Evolutionary conservation across 1,140 invertebrate genomes (phyloP).

Genomic region (Odontomachus brunneus): DNA sequence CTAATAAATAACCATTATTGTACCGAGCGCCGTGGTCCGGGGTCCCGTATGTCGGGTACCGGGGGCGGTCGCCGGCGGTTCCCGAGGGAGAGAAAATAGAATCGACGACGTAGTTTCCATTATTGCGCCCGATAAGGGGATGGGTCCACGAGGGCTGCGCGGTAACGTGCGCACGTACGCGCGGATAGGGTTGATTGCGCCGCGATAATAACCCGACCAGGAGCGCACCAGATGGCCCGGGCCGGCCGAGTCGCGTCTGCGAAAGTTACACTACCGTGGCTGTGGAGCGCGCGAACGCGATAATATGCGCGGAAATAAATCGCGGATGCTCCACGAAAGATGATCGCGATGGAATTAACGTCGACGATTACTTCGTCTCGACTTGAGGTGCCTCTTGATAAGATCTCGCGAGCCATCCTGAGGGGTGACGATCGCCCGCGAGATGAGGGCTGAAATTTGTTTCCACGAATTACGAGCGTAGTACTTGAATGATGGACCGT

Average conservation of each 20-base stretch:
- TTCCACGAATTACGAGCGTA: conserved; percentile 2
- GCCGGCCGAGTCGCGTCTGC: conserved; percentile 13
- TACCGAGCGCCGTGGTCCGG: conserved; percentile 66
- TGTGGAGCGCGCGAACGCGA: not conserved
- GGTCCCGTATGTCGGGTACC: conserved; percentile 45
- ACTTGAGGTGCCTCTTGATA: too few relatives aligned
- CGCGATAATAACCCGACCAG: conserved; percentile 59
- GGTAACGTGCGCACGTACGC: conserved; percentile 50
- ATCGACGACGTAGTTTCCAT: conserved; percentile 85
- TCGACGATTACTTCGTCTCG: too few relatives aligned
- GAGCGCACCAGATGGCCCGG: conserved; percentile 59
- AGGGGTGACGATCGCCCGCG: not conserved
- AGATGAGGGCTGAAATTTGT: not conserved
- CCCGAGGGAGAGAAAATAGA: conserved; percentile 84
- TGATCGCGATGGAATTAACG: not conserved
- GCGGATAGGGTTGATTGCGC: conserved; percentile 70
- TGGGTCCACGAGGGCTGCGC: conserved; percentile 52
- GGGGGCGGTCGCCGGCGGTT: conserved; percentile 72
- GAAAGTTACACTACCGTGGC: conserved; percentile 47
- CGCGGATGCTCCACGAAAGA: too few relatives aligned
- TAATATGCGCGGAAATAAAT: not conserved
- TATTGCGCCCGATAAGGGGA: conserved; percentile 76
- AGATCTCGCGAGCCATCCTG: too few relatives aligned
- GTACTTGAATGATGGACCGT: conserved; percentile 36
- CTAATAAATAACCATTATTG: conserved; percentile 86